Evolutionary conservation across 2,888 invertebrate genomes (phyloP).

Genomic region (Anorthoa munda): DNA sequence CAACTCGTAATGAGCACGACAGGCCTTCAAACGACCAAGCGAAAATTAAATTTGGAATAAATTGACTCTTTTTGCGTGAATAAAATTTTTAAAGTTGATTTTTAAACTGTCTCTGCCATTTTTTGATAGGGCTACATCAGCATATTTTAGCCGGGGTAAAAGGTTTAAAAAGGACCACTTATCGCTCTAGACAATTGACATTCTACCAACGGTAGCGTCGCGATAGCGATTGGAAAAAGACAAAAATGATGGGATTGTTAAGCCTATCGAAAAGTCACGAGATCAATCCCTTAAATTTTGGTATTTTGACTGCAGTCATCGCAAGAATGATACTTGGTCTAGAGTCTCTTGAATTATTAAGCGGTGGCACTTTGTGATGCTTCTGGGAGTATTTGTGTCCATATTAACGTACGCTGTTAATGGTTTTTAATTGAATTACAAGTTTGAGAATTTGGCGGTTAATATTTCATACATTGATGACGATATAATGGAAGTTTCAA

Average conservation of each 20-base stretch:
- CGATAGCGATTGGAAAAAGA: no score
- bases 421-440: not conserved
- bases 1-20: conserved; percentile 54
- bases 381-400: not conserved
- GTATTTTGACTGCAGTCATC: no score
- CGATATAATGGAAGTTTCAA: not conserved
- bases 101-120: not conserved
- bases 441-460: conserved; percentile 1
- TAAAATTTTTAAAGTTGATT: not conserved
- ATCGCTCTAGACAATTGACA: not conserved
- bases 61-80: conserved; percentile 25
- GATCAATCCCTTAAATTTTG: no score
- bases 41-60: conserved; percentile 53
- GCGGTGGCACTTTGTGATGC: not conserved
- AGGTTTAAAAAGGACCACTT: not conserved
- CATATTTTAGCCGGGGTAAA: not conserved
- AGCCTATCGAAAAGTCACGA: no score
- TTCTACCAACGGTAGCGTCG: no score
- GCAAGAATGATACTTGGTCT: no score
- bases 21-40: conserved; percentile 37
- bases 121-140: conserved; percentile 4
- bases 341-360: not conserved
- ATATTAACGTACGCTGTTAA: not conserved
- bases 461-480: not conserved
- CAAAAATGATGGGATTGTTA: no score